Percentiles rank a stretch among this genome's conserved stretches.
phyloP scores from a whole-genome alignment of 2,113 vertebrate species.

The Anhinga anhinga region DNA sequence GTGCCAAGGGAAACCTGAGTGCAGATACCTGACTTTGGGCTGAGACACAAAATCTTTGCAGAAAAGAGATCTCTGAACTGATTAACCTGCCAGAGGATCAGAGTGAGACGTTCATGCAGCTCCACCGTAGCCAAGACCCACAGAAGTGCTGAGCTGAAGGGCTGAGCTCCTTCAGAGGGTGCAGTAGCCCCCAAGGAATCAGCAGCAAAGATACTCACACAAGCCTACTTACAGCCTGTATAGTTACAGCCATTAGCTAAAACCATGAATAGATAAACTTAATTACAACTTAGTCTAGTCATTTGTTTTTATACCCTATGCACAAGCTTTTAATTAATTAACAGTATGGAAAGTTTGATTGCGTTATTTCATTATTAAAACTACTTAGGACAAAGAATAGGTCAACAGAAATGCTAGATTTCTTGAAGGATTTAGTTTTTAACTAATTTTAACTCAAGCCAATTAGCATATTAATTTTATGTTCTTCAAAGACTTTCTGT shows the following conservation, averaged over 20 bases:
- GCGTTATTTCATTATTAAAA: not conserved
- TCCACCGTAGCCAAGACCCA: not conserved
- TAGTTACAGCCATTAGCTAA: not conserved
- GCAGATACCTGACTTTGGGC: fast-evolving
- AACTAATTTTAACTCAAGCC: not conserved
- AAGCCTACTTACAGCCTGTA: not conserved
- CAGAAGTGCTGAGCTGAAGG: not conserved
- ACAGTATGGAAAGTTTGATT: not conserved
- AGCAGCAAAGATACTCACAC: not conserved
- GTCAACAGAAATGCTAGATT: not conserved
- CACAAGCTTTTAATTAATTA: constrained; percentile 10
- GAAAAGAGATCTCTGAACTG: not conserved
- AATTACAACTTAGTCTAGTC: not conserved
- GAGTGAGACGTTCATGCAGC: not conserved
- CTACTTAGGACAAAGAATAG: not conserved
- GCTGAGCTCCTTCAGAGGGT: not conserved
- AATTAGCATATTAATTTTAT: not conserved
- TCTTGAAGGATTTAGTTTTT: not conserved
- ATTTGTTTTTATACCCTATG: not conserved
- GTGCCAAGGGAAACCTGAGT: not conserved
- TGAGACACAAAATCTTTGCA: not conserved
- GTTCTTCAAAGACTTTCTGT: not conserved
- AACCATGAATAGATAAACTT: not conserved
- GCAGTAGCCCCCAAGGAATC: not conserved
- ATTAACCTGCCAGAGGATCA: not conserved